A percentile compares a stretch with the other conserved stretches of the same genome.
phyloP scores from a whole-genome alignment of 64 coral and sea anemone species.

The Stichodactyla mertensii region DNA sequence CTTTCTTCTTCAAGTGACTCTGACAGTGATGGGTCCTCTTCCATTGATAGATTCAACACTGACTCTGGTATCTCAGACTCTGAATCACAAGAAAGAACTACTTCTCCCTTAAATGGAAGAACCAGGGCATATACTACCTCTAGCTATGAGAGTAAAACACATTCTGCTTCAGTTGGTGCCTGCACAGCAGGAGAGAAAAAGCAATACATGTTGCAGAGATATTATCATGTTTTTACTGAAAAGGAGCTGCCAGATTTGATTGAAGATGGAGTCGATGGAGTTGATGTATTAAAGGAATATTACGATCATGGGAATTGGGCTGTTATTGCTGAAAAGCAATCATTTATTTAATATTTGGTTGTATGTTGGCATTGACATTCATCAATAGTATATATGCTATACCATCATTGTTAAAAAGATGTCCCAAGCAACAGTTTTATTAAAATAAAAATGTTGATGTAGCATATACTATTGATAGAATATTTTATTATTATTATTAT shows the following conservation, averaged over 20 bases:
- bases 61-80: constrained; percentile 64
- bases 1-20: constrained; percentile 63
- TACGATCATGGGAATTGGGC: constrained; percentile 92
- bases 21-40: constrained; percentile 71
- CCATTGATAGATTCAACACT: constrained; percentile 55
- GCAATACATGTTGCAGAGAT: constrained; percentile 47
- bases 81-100: constrained; percentile 6
- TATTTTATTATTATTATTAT: no score
- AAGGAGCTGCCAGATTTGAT: constrained; percentile 62
- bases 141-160: not conserved
- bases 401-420: no score
- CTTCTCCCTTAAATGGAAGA: not conserved
- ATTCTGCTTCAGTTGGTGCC: not conserved
- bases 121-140: not conserved
- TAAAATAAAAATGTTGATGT: no score
- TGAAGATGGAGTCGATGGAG: constrained; percentile 43
- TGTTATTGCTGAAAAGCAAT: constrained; percentile 64
- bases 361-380: no score
- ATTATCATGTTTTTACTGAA: constrained; percentile 83
- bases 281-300: constrained; percentile 61
- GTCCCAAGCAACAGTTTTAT: no score
- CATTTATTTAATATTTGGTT: not conserved
- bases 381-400: no score
- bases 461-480: no score
- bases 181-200: not conserved